Evolutionary conservation across 2,113 vertebrate species (phyloP).

Genomic region (Cynoglossus semilaevis): DNA sequence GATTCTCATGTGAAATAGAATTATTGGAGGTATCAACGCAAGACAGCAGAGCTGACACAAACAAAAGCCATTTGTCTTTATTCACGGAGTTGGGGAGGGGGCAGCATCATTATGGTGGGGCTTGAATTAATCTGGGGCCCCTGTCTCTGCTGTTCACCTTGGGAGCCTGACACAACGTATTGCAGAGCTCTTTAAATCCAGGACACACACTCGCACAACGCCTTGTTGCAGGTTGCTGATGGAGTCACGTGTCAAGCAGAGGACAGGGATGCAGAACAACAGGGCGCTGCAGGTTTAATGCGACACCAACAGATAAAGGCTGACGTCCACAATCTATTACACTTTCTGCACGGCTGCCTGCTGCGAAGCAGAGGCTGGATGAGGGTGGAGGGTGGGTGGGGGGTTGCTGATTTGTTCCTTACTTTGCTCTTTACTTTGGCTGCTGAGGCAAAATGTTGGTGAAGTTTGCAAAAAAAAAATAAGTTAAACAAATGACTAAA

Average conservation of each 20-base stretch:
- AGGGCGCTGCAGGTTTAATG: slow-evolving; percentile 14
- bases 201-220: slow-evolving; percentile 47
- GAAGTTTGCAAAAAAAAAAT: too few species aligned
- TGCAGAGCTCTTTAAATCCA: slow-evolving; percentile 51
- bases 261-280: slow-evolving; percentile 28
- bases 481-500: too few species aligned
- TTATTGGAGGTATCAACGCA: slow-evolving; percentile 53
- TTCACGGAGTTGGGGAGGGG: slow-evolving; percentile 61
- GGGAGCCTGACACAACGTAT: slow-evolving; percentile 51
- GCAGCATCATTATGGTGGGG: slow-evolving; percentile 66
- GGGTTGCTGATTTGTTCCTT: too few species aligned
- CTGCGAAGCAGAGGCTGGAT: neutral
- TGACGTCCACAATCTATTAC: slow-evolving; percentile 3
- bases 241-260: slow-evolving; percentile 40
- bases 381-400: too few species aligned
- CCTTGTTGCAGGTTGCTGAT: slow-evolving; percentile 53
- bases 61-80: slow-evolving; percentile 74
- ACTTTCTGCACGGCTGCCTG: neutral
- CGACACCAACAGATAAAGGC: slow-evolving; percentile 16
- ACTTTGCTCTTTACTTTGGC: too few species aligned
- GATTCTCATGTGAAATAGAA: slow-evolving; percentile 52
- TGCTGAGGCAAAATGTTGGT: too few species aligned
- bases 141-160: slow-evolving; percentile 66
- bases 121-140: slow-evolving; percentile 65
- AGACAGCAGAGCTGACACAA: slow-evolving; percentile 65